Conservation (phyloP, 2,888 invertebrate genomes). For the Leptopilina myrica region DNA sequence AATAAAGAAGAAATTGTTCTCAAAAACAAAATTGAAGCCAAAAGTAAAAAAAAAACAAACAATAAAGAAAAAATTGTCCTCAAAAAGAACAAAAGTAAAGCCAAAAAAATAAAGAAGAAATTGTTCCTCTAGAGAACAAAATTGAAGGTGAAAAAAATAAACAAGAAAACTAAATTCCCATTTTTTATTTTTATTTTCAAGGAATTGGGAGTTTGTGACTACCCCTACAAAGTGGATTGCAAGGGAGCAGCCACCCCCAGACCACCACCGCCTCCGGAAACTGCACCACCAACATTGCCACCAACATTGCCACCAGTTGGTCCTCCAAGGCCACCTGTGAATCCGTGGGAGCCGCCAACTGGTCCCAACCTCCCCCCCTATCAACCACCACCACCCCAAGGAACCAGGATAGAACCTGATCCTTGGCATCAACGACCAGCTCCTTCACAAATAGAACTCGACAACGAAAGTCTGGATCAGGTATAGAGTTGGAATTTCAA, state of each 20-base stretch:
- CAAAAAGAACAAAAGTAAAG: too few relatives aligned
- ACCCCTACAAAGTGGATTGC: slow-evolving; percentile 81
- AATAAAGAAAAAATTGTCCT: too few relatives aligned
- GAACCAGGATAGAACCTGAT: slow-evolving; percentile 49
- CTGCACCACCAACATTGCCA: neutral
- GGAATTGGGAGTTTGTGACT: slow-evolving; percentile 83
- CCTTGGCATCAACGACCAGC: slow-evolving; percentile 64
- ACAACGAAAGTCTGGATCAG: slow-evolving; percentile 50
- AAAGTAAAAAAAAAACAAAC: too few relatives aligned
- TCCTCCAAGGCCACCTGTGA: slow-evolving; percentile 25
- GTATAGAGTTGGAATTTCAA: slow-evolving; percentile 28
- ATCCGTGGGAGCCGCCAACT: slow-evolving; percentile 35
- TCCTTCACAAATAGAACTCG: slow-evolving; percentile 58
- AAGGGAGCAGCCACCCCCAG: slow-evolving; percentile 70
- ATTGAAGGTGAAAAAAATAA: neutral
- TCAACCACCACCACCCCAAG: slow-evolving; percentile 48
- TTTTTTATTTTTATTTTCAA: slow-evolving; percentile 67
- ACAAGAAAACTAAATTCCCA: neutral
- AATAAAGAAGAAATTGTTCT: too few relatives aligned
- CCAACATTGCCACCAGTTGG: slow-evolving; percentile 35
- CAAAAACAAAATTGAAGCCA: too few relatives aligned
- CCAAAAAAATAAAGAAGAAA: too few relatives aligned
- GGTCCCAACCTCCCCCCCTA: slow-evolving; percentile 41
- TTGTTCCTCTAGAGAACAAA: too few relatives aligned
- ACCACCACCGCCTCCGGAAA: slow-evolving; percentile 56